Base-by-base conservation (phyloP, 2,888 invertebrate species). In the Mactromeris polynyma region DNA sequence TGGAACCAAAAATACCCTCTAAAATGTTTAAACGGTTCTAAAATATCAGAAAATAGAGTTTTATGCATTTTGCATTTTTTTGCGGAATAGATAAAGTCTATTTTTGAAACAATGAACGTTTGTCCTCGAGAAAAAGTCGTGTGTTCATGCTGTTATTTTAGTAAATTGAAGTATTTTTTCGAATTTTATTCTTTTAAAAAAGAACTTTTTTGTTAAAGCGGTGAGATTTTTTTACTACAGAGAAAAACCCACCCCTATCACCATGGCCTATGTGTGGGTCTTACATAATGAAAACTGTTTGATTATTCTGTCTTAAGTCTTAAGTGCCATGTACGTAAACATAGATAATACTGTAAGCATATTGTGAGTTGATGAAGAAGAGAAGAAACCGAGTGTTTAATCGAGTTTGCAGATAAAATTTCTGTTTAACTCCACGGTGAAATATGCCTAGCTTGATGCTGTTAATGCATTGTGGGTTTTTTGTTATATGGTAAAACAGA, bases 361-460 rank as follows among this genome's bases (percentile, higher is more conserved):
- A 78, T 58, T 88, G 82, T 79, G 84, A 31, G 40, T 1, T 36
- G n/a, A 42, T 40, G 83, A 54, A 80, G 83, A 58, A 79, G 83
- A 83, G 89, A 78, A 80, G 33, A 80, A 81, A 58, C 85, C 79
- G 81, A 77, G 19, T 81, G 46, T 79, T 85, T 89, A 89, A 89
- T 89, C 81, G 89, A 89, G 84, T 85, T 84, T 79, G 82, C 85
- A 89, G 89, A 89, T 89, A 85, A 89, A 58, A 73, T 85, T 84
- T 83, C 89, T 51, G 64, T 82, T 82, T 46, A 33, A 31, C 26
- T n/a, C 33, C 19, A 21, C 51, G 40, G 14, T 82, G 64, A 31
- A 38, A 69, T n/a, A 36, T 81, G n/a, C 1, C 17, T 82, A 82
- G 38, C 69, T 40, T 36, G 51, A 40, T 82, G 38, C 82, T 82